Conservation (phyloP, 2,888 invertebrate genomes). For the Ophion obscuratus region DNA sequence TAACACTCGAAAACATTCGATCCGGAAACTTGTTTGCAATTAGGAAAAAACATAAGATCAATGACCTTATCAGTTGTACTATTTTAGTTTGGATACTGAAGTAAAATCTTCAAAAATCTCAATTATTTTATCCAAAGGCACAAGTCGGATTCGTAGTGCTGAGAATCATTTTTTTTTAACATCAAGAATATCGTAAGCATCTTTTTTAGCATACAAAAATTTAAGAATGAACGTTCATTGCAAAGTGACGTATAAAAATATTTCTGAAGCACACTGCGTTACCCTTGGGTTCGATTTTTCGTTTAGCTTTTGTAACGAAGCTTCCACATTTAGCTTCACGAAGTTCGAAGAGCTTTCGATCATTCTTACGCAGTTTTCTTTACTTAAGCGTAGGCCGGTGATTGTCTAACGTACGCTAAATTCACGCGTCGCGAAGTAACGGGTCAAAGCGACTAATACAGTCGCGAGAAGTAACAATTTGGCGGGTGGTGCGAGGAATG, state of each 20-base stretch:
- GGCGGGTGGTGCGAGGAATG: conserved; percentile 77
- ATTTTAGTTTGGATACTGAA: conserved; percentile 16
- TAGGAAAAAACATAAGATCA: conserved; percentile 14
- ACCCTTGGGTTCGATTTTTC: background rate
- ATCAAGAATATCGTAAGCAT: background rate
- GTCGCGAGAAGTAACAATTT: conserved; percentile 74
- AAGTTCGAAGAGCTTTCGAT: background rate
- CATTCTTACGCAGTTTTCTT: background rate
- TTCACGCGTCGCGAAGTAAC: conserved; percentile 77
- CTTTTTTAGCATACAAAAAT: background rate
- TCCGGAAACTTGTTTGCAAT: background rate
- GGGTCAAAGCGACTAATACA: conserved; percentile 69
- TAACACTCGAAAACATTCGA: conserved; percentile 6
- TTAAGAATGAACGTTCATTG: background rate
- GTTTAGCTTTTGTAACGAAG: background rate
- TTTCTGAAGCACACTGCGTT: background rate
- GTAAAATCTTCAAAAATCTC: background rate
- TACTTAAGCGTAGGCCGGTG: background rate
- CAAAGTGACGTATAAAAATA: background rate
- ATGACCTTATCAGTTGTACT: conserved; percentile 46
- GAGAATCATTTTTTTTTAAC: background rate
- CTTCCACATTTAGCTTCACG: background rate
- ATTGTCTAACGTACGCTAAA: conserved; percentile 73
- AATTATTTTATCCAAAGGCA: background rate
- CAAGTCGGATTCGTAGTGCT: background rate